A percentile compares a stretch with the other conserved stretches of the same genome.
Evolutionary conservation across 2,888 invertebrate genomes (phyloP).

Genomic region (Meteorus colon): DNA sequence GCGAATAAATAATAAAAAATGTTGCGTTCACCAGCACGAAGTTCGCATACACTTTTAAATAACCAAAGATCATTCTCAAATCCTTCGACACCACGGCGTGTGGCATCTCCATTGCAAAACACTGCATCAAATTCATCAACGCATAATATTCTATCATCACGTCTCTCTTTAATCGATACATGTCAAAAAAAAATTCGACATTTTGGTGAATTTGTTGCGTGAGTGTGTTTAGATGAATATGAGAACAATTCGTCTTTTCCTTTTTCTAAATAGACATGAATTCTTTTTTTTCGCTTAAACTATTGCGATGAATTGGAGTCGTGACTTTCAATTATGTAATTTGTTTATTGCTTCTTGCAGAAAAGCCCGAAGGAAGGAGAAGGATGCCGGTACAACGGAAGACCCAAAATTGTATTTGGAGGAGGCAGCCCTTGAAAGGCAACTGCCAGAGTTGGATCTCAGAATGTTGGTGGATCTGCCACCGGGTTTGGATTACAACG

Average conservation of each 20-base stretch:
- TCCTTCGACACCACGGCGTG: not conserved
- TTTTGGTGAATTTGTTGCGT: constrained; percentile 84
- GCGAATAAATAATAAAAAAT: constrained; percentile 44
- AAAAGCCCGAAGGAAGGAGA: constrained; percentile 97
- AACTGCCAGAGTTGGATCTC: constrained; percentile 95
- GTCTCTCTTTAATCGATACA: constrained; percentile 81
- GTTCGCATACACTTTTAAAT: constrained; percentile 56
- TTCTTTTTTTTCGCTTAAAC: constrained; percentile 13
- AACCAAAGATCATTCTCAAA: constrained; percentile 20
- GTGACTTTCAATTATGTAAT: not conserved
- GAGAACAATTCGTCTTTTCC: constrained; percentile 29
- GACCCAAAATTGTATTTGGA: constrained; percentile 96
- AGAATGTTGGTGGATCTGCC: constrained; percentile 95
- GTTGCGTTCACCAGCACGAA: constrained; percentile 68
- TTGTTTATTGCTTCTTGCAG: constrained; percentile 75
- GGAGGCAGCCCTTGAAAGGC: constrained; percentile 94
- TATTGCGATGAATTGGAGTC: not conserved
- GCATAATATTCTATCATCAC: constrained; percentile 68
- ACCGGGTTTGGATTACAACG: constrained; percentile 96
- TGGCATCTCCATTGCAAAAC: constrained; percentile 41
- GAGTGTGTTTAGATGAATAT: constrained; percentile 72
- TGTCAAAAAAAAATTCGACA: constrained; percentile 84
- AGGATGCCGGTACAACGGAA: constrained; percentile 84
- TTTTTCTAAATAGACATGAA: not conserved
- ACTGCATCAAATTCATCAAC: constrained; percentile 7